Base-by-base conservation (phyloP, 2,888 invertebrate species). In the Lasiommata megera region DNA sequence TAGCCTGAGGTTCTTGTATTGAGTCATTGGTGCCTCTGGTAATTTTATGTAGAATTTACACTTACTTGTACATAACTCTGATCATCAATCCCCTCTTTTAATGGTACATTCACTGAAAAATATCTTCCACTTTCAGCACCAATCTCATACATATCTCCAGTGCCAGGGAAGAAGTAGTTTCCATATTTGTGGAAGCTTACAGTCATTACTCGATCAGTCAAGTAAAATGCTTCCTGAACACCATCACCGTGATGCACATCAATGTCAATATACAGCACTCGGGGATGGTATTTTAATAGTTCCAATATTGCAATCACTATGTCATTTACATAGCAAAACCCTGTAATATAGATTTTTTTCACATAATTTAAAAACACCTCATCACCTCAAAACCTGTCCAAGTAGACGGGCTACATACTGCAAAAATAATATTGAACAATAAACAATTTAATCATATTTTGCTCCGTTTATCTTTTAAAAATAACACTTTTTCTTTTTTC, bases 181-280 rank as follows among this genome's bases (percentile, higher is more conserved):
- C 99, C 99, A 77, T 98, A 99, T 86, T 99, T 99, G 78, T 99
- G 99, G 82, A 99, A 99, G 44, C 98, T 99, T 0, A 99, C 98
- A 0, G 99, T 99, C 99, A 99, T 99, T 0, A 99, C 99, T 61
- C 99, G 68, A 79, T 99, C 99, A 0, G 98, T 99, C 3, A 98
- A 89, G 80, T 99, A 99, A 85, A 99, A 99, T 0, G 99, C 99
- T 85, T 99, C 99, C 82, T 99, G 98, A 0, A 99, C 99, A 0
- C 98, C 98, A 74, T 98, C 98, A 0, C 96, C 97, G 69, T 99
- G 99, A 82, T 99, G 99, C 0, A 99, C 99, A 74, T 99, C 99
- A 60, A 99, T 99, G 77, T 99, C 99, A 62, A 99, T 98, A 78
- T 99, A 99, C 1, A 99, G 88, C 0, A 99, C 99, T 58, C 99